phyloP scores from a whole-genome alignment of 2,113 vertebrate genomes.

The Tychaedon coryphoeus region DNA sequence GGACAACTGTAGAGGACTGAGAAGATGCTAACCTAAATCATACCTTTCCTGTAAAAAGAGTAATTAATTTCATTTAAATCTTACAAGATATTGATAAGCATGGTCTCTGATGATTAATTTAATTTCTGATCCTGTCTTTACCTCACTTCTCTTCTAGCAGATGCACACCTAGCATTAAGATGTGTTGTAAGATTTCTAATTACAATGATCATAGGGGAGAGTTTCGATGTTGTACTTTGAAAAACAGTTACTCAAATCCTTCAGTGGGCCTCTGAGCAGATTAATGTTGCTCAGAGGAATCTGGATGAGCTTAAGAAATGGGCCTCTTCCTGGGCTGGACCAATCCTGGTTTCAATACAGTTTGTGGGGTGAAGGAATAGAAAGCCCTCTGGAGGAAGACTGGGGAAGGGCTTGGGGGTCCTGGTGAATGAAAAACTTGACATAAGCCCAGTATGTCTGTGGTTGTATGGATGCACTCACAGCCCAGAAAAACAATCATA shows the following conservation, averaged over 20 bases:
- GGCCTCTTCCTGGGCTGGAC: fast-evolving
- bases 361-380: background rate
- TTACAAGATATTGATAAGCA: fast-evolving
- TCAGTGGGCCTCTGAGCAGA: fast-evolving
- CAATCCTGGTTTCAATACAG: fast-evolving
- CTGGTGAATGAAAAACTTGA: background rate
- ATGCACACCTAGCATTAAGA: fast-evolving
- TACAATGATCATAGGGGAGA: background rate
- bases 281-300: background rate
- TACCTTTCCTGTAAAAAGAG: background rate
- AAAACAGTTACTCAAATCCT: background rate
- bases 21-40: background rate
- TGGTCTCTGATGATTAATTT: background rate
- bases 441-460: background rate
- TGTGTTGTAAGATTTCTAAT: background rate
- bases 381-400: background rate
- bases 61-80: background rate
- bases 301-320: background rate
- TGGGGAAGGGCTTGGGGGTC: background rate
- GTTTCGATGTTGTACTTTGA: background rate
- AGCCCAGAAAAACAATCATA: background rate
- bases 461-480: fast-evolving
- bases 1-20: background rate
- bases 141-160: background rate
- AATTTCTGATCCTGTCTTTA: background rate